Base-by-base conservation (phyloP, 2,113 vertebrate species). In the Festucalex cinctus region DNA sequence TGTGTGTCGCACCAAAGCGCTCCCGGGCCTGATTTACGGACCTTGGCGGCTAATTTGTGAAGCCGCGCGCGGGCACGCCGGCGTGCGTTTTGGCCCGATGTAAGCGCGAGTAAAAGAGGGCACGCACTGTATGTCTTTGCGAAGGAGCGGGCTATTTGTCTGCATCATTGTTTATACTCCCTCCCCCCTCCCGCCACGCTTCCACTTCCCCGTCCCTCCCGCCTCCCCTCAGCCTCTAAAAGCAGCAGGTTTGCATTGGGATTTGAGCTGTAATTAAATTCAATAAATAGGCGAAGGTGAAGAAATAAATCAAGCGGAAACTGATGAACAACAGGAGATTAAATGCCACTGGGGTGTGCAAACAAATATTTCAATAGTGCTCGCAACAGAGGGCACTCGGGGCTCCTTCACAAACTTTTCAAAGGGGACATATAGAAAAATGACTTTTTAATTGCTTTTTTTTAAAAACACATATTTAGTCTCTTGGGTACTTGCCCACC, bases 301-400 rank as follows among this genome's bases (percentile, higher is more conserved):
- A 89, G 89, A 90, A 92, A 92, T 90, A 91, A 91, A 93, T 92
- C 91, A 92, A 88, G 90, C 80, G 83, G 87, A 91, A 90, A 92
- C 88, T 90, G 91, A 93, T 92, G 89, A 93, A 92, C 92, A 93
- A 91, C 85, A 77, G 89, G 91, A 91, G 92, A 93, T 90, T 91
- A 91, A 93, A 92, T 88, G 90, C 89, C 91, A 91, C 83, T 88
- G 91, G 92, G 89, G 86, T 86, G 69, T 91, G 90, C 90, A 89
- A 90, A 91, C 89, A 92, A 91, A 92, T 92, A 91, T 90, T 92
- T 91, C 89, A 90, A 90, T 87, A 84, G 80, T 68, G 84, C 81
- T 89, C 90, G 88, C 86, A 88, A 83, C 87, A 88, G 82, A 89
- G 86, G 83, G 76, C 85, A 86, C 77, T 37, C 43, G 14, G 77